Base-by-base conservation (phyloP, 2,113 vertebrate genomes). In the Grammomys surdaster region DNA sequence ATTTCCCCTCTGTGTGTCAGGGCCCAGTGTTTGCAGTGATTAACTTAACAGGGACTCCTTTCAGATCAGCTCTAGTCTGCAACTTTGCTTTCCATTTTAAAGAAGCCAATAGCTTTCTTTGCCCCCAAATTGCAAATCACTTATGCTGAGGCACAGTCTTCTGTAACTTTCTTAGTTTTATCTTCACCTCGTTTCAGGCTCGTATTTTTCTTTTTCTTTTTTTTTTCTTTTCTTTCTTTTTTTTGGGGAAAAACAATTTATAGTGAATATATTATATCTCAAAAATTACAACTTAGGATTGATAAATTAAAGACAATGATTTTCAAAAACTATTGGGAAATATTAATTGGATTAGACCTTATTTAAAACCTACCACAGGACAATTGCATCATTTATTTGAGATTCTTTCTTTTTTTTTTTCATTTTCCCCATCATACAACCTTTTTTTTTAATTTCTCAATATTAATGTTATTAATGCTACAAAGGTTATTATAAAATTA, bases 41-140 rank as follows among this genome's bases (percentile, higher is more conserved):
- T 96, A 89, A 89, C 48, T 97, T 96, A 93, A 93, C 63, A 80
- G 22, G 28, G 20, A 78, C 9, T 88, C 96, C 40, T 95, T 58
- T 93, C 33, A 48, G 2, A 58, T 70, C 92, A 89, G 77, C 77
- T 92, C 63, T 77, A 95, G 93, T 81, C 80, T 85, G 43, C 56
- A 76, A 85, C 80, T 81, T 36, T 82, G 22, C 67, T 91, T 85
- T 90, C 20, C 70, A n/a, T 91, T 96, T 87, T 87, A 91, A 96
- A 95, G 86, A 46, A 93, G 56, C 24, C 90, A 91, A n/a, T 13
- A 88, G 48, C 72, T 94, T 88, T 91, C 69, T 88, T 33, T 22
- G 40, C 6, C 2, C 65, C 48, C 51, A 95, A 96, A 81, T 24
- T 72, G 12, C 13, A 92, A 26, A 90, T 11, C 9, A 72, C 17